Percentiles rank a stretch among this genome's conserved stretches.
phyloP scores from a whole-genome alignment of 2,113 vertebrate species.

The Nothoprocta pentlandii region DNA sequence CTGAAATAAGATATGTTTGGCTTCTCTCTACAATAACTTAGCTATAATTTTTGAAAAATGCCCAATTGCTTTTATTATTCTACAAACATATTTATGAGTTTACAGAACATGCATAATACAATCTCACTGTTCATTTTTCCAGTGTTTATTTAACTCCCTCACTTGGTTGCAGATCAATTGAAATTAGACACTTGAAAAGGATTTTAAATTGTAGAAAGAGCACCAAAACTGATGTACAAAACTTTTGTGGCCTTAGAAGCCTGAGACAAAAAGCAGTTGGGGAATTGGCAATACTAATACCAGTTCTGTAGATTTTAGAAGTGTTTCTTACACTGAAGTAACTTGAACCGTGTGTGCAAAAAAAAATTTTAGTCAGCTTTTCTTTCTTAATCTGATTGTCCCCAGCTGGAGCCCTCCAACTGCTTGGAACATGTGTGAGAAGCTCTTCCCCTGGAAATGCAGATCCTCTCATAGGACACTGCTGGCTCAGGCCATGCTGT shows the following conservation, averaged over 20 bases:
- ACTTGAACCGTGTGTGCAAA: not conserved
- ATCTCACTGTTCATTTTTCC: not conserved
- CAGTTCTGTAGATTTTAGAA: not conserved
- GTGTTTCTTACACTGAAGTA: not conserved
- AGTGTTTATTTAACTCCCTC: not conserved
- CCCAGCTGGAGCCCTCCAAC: not conserved
- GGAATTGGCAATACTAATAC: not conserved
- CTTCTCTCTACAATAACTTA: not conserved
- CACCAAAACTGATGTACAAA: not conserved
- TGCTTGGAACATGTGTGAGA: not conserved
- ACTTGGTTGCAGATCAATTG: not conserved
- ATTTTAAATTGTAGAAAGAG: not conserved
- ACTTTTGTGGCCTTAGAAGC: not conserved
- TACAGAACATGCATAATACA: not conserved
- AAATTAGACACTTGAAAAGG: not conserved
- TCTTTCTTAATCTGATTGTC: not conserved
- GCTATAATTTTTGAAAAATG: not conserved
- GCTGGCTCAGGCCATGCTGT: not conserved
- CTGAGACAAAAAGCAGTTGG: not conserved
- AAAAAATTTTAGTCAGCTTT: not conserved
- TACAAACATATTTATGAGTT: not conserved
- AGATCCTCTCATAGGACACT: not conserved
- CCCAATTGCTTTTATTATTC: not conserved
- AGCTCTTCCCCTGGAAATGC: not conserved
- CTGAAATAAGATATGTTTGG: not conserved